phyloP scores from a whole-genome alignment of 2,888 invertebrate species.

The Ichneumoninae sp. region DNA sequence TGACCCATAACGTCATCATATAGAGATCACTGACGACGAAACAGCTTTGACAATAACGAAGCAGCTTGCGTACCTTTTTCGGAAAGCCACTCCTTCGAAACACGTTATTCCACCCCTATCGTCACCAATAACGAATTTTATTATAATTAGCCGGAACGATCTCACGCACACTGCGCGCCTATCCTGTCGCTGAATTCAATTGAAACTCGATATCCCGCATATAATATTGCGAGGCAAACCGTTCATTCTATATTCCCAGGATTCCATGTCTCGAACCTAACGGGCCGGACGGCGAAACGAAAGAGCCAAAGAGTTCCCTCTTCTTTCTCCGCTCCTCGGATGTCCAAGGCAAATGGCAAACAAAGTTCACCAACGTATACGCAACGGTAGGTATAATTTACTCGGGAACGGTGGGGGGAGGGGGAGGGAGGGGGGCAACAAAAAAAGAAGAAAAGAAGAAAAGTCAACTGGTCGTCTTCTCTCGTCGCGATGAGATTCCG shows the following conservation, averaged over 20 bases:
- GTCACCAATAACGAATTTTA: constrained; percentile 55
- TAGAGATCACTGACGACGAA: not conserved
- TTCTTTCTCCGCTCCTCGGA: constrained; percentile 14
- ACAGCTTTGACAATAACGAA: not conserved
- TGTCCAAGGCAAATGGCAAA: constrained; percentile 24
- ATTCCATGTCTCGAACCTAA: constrained; percentile 15
- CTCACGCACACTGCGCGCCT: not conserved
- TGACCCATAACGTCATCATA: not conserved
- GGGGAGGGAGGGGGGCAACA: not conserved
- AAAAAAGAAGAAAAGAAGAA: constrained; percentile 9
- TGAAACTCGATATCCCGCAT: constrained; percentile 52
- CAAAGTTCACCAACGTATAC: constrained; percentile 51
- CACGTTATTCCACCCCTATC: constrained; percentile 3
- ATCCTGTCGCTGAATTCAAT: constrained; percentile 35
- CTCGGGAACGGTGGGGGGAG: not conserved
- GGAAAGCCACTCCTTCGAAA: constrained; percentile 5
- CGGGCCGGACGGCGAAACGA: constrained; percentile 26
- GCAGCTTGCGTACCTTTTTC: not conserved
- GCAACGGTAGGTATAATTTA: constrained; percentile 56
- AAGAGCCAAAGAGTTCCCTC: constrained; percentile 1
- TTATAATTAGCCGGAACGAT: constrained; percentile 60
- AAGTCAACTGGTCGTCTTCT: constrained; percentile 32
- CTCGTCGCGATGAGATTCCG: constrained; percentile 52
- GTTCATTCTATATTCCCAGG: constrained; percentile 24
- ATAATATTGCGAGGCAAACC: constrained; percentile 43